Conservation (phyloP, 2,797 vertebrate genomes). For the Podarcis lilfordi region DNA sequence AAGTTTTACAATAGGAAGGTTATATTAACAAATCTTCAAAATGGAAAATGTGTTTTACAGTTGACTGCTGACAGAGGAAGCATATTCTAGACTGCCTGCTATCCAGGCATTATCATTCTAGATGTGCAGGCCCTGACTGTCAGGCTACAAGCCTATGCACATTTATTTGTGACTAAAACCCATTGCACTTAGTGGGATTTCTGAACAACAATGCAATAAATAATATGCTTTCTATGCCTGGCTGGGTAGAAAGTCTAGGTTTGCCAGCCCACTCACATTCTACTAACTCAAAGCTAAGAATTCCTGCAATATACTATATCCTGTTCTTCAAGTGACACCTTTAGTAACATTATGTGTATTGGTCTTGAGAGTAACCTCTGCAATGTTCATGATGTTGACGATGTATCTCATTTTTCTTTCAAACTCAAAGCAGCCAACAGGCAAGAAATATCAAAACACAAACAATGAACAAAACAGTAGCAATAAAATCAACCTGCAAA, state of each 20-base stretch:
- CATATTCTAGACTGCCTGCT: background rate
- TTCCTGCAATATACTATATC: background rate
- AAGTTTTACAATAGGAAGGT: background rate
- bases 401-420: background rate
- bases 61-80: background rate
- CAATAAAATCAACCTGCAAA: background rate
- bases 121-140: background rate
- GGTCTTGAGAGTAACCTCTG: background rate
- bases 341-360: background rate
- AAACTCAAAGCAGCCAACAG: background rate
- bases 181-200: background rate
- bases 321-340: background rate
- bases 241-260: background rate
- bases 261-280: background rate
- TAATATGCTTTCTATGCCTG: background rate
- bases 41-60: background rate
- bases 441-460: no score
- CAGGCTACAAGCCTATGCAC: background rate
- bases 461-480: background rate
- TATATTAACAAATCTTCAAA: background rate
- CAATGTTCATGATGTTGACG: background rate
- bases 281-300: no score
- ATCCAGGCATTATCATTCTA: background rate
- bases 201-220: background rate
- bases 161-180: background rate